Evolutionary conservation across 2,888 invertebrate genomes (phyloP), one percentile per base, ranked within the genome.

Genomic region (Drosophila mettleri): DNA sequence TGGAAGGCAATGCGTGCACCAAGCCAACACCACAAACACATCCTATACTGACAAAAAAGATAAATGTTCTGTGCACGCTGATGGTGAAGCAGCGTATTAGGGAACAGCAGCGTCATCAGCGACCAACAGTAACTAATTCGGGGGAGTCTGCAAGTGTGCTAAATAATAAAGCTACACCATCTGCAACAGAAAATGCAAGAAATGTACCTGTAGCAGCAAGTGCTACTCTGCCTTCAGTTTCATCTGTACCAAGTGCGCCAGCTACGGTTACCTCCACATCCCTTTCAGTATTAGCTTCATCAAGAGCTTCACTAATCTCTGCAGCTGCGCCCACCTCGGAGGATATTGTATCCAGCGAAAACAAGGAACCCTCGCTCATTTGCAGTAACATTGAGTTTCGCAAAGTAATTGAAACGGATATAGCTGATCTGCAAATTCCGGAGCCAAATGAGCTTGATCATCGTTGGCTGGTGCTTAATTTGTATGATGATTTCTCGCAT

Each of bases 401-500:
- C 1, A 89, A 86, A 58, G 81, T 91, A 3, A 70, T 70, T 0
- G 69, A 80, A n/a, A 27, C 16, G 2, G 91, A 92, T 31, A 78
- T 90, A 16, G 58, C 65, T 2, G 89, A 90, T 22, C 76, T 92
- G 38, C 86, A 86, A 24, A 79, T 89, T 6, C 92, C 92, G 0
- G 89, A 90, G 53, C 53, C 74, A 3, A 67, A 85, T 4, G 41
- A 49, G 2, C 48, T 74, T 0, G 89, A 91, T 65, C 92, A 92
- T 68, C 89, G 90, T 31, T 92, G 92, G 92, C 80, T 92, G 6
- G 90, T 92, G 16, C 69, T 92, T 3, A 90, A 91, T 43, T 70
- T 92, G 3, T 87, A 72, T 18, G 89, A 90, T 63, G 92, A 92
- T 74, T 92, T 92, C 58, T 92, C 92, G 5, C 92, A 92, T 60